Percentiles rank a stretch among this genome's conserved stretches.
Conservation (phyloP, 1,140 invertebrate species). For the Microplitis demolitor region DNA sequence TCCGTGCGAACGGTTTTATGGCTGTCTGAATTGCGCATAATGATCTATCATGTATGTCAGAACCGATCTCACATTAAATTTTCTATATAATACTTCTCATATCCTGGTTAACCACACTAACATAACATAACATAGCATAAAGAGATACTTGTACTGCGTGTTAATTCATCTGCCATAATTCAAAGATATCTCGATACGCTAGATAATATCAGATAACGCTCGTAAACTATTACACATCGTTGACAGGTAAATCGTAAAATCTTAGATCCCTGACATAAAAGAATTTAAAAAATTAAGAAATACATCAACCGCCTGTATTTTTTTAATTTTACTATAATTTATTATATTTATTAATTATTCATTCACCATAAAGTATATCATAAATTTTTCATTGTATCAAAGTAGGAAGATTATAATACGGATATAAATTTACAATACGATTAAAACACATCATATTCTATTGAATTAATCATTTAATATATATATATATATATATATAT, state of each 20-base stretch:
- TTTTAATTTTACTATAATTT: not conserved
- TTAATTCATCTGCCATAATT: conserved; percentile 11
- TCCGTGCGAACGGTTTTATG: conserved; percentile 24
- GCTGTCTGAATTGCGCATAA: conserved; percentile 26
- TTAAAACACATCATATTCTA: too few relatives aligned
- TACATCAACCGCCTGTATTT: not conserved
- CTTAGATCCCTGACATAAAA: not conserved
- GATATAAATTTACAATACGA: too few relatives aligned
- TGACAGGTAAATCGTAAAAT: not conserved
- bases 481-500: not conserved
- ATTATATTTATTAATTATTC: too few relatives aligned
- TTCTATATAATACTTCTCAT: not conserved
- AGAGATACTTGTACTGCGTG: not conserved
- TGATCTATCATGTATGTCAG: conserved; percentile 29
- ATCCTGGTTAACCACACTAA: not conserved
- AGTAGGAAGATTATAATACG: too few relatives aligned
- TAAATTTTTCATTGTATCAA: too few relatives aligned
- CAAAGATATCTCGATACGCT: not conserved
- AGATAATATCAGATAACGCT: conserved; percentile 15
- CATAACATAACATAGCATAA: not conserved
- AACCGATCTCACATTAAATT: conserved; percentile 9
- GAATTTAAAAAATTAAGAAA: not conserved
- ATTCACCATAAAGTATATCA: too few relatives aligned
- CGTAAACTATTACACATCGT: conserved; percentile 4
- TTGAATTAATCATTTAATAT: not conserved